A percentile compares a stretch with the other conserved stretches of the same genome.
phyloP scores from a whole-genome alignment of 2,888 invertebrate genomes.

The Orgyia antiqua region DNA sequence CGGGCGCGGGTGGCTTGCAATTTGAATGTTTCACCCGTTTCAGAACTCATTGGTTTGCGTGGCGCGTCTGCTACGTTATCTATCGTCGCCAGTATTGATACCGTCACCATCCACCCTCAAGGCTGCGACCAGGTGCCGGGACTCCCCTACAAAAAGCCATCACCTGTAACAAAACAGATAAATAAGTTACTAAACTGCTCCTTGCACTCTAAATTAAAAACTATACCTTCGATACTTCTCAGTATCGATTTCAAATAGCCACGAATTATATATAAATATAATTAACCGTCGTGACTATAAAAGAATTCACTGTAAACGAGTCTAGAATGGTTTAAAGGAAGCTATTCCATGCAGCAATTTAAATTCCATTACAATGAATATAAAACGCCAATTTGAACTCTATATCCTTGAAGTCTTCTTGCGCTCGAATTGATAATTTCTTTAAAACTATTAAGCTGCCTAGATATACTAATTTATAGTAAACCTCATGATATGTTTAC shows the following conservation, averaged over 20 bases:
- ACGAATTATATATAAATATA: slow-evolving; percentile 45
- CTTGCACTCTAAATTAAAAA: no score
- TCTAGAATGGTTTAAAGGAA: slow-evolving; percentile 56
- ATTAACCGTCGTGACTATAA: slow-evolving; percentile 61
- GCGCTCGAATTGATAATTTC: slow-evolving; percentile 36
- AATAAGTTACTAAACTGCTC: no score
- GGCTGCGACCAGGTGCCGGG: not conserved
- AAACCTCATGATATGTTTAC: no score
- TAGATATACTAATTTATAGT: slow-evolving; percentile 50
- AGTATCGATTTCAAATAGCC: slow-evolving; percentile 25
- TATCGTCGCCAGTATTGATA: slow-evolving; percentile 32
- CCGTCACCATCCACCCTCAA: slow-evolving; percentile 10
- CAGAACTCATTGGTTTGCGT: slow-evolving; percentile 67
- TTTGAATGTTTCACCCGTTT: slow-evolving; percentile 73
- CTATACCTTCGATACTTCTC: no score
- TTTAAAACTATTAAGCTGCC: slow-evolving; percentile 27
- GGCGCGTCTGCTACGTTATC: slow-evolving; percentile 62
- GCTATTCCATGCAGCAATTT: slow-evolving; percentile 58
- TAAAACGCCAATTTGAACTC: slow-evolving; percentile 58
- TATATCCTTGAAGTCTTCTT: slow-evolving; percentile 30
- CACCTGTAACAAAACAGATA: no score
- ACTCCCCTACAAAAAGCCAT: no score
- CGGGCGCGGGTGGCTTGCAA: slow-evolving; percentile 73
- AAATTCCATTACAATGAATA: slow-evolving; percentile 63
- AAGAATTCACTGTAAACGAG: slow-evolving; percentile 52